Evolutionary conservation across 2,888 invertebrate species (phyloP).

Genomic region (Hirtodrosophila confusa): DNA sequence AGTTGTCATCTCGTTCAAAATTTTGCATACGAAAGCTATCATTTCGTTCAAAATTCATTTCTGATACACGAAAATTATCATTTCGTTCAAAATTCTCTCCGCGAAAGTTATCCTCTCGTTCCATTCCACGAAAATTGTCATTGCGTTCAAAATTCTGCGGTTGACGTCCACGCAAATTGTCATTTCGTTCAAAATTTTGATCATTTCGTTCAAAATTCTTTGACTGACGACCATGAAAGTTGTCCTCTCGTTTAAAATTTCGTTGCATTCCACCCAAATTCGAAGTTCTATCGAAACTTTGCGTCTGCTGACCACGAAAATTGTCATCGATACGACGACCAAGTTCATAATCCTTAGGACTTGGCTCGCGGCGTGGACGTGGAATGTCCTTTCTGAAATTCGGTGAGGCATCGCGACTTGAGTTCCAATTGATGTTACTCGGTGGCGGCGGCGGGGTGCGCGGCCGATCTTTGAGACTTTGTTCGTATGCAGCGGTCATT

Average conservation of each 20-base stretch:
- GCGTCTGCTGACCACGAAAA: not conserved
- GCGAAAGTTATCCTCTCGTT: not conserved
- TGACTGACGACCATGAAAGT: not conserved
- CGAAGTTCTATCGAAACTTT: not conserved
- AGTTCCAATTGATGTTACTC: conserved; percentile 53
- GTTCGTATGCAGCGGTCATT: conserved; percentile 15
- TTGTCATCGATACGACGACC: conserved; percentile 1
- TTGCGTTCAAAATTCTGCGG: not conserved
- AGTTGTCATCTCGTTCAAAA: conserved; percentile 15
- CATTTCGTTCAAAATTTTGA: conserved; percentile 2
- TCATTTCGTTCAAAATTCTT: not conserved
- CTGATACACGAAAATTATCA: not conserved
- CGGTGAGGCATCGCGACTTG: not conserved
- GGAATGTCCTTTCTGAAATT: not conserved
- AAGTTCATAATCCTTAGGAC: not conserved
- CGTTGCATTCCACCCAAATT: conserved; percentile 7
- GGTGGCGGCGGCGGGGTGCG: conserved; percentile 58
- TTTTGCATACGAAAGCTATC: not conserved
- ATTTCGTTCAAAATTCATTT: not conserved
- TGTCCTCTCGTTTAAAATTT: not conserved
- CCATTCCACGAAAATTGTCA: not conserved
- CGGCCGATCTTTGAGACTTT: conserved; percentile 8
- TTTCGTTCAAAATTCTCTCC: not conserved
- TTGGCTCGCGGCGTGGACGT: not conserved
- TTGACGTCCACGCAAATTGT: not conserved